Conservation (phyloP, 2,797 vertebrate species). For the Siniperca scherzeri region DNA sequence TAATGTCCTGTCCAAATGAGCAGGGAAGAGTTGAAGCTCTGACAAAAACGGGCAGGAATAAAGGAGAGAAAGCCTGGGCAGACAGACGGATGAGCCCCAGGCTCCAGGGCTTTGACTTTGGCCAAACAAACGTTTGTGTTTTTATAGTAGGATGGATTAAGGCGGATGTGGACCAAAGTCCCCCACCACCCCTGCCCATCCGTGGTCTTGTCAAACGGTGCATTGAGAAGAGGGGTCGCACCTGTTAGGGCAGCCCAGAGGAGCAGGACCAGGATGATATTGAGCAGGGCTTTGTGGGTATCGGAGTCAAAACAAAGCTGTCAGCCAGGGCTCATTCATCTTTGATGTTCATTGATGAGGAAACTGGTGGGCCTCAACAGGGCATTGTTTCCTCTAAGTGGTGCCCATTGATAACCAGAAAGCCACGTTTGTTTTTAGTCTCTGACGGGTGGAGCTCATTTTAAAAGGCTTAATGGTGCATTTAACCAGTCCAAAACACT, state of each 20-base stretch:
- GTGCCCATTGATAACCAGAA: constrained; percentile 85
- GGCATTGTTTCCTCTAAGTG: constrained; percentile 87
- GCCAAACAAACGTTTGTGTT: constrained; percentile 83
- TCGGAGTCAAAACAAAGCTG: constrained; percentile 85
- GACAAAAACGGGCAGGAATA: constrained; percentile 69
- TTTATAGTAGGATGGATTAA: constrained; percentile 80
- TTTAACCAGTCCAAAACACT: constrained; percentile 84
- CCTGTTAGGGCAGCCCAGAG: constrained; percentile 82
- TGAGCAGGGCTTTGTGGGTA: constrained; percentile 82
- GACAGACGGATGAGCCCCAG: constrained; percentile 77
- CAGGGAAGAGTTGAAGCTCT: constrained; percentile 56
- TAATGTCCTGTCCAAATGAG: constrained; percentile 78
- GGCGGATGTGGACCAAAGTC: constrained; percentile 77
- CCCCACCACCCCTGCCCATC: constrained; percentile 62
- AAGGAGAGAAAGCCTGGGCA: constrained; percentile 74
- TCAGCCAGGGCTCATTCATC: constrained; percentile 84
- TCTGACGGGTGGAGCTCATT: constrained; percentile 82
- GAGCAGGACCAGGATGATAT: constrained; percentile 76
- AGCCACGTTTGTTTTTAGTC: constrained; percentile 86
- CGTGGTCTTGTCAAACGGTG: constrained; percentile 77
- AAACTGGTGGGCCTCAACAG: constrained; percentile 85
- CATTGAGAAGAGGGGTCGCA: constrained; percentile 80
- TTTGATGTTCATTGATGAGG: constrained; percentile 87
- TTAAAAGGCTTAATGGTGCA: constrained; percentile 88
- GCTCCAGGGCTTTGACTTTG: constrained; percentile 81